Conservation (phyloP, 2,888 invertebrate genomes). For the Steinernema hermaphroditum region DNA sequence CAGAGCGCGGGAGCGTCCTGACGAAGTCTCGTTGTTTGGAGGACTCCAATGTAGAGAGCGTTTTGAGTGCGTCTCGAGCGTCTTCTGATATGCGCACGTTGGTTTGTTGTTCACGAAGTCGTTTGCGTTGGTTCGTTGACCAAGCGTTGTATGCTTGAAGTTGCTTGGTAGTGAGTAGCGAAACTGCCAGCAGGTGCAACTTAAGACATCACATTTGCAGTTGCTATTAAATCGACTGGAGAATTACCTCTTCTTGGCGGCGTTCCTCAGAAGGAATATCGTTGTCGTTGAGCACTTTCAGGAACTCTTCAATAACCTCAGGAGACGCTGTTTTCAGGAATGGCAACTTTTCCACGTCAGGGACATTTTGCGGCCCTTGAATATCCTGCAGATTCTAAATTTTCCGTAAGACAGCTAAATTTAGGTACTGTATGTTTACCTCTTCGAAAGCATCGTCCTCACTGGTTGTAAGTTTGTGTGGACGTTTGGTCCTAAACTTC, state of each 20-base stretch:
- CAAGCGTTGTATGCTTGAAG: constrained; percentile 57
- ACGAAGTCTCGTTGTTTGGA: constrained; percentile 10
- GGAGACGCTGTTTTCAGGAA: constrained; percentile 53
- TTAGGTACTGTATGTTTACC: not conserved
- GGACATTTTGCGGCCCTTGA: not conserved
- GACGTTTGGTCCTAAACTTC: not conserved
- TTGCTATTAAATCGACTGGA: not conserved
- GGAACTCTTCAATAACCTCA: constrained; percentile 41
- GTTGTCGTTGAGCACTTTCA: constrained; percentile 55
- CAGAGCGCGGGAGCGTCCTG: constrained; percentile 27
- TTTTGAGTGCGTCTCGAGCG: constrained; percentile 42
- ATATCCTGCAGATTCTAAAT: constrained; percentile 16
- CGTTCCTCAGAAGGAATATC: constrained; percentile 59
- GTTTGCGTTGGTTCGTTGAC: constrained; percentile 48
- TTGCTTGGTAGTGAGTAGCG: constrained; percentile 55
- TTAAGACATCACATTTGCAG: constrained; percentile 36
- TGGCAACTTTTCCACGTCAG: constrained; percentile 44
- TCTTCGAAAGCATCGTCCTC: not conserved
- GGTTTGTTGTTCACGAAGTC: constrained; percentile 36
- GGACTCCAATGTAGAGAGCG: constrained; percentile 5
- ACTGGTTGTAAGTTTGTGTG: not conserved
- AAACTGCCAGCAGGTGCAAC: constrained; percentile 63
- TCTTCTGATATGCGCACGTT: constrained; percentile 37
- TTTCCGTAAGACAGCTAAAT: not conserved
- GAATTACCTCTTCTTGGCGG: constrained; percentile 52